Conservation (phyloP, 2,888 invertebrate species). For the Charanyca ferruginea region DNA sequence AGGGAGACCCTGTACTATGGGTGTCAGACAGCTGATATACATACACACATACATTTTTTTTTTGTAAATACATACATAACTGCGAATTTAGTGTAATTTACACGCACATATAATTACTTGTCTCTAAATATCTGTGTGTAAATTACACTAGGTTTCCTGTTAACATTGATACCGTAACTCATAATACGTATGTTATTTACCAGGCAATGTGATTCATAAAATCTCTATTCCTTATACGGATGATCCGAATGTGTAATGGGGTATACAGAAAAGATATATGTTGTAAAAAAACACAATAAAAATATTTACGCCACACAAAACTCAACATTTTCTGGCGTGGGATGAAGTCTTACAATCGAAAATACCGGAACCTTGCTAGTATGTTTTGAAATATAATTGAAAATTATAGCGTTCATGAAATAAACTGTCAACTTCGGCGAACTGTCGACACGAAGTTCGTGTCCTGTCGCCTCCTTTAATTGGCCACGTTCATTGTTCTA, state of each 20-base stretch:
- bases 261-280: slow-evolving; percentile 35
- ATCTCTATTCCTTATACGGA: slow-evolving; percentile 14
- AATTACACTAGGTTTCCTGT: not conserved
- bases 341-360: slow-evolving; percentile 71
- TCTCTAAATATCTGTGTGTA: no score
- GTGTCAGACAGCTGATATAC: no score
- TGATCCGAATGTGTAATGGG: slow-evolving; percentile 40
- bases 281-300: slow-evolving; percentile 63
- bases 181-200: slow-evolving; percentile 4
- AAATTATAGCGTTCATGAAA: slow-evolving; percentile 81
- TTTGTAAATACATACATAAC: no score
- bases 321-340: slow-evolving; percentile 70
- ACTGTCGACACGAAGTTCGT: slow-evolving; percentile 81
- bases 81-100: no score
- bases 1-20: no score
- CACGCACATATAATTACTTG: no score
- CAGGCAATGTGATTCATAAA: slow-evolving; percentile 31
- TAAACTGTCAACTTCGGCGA: slow-evolving; percentile 78
- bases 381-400: slow-evolving; percentile 80
- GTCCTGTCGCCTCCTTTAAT: slow-evolving; percentile 82
- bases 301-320: slow-evolving; percentile 66
- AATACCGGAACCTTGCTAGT: slow-evolving; percentile 69
- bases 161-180: not conserved
- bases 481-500: slow-evolving; percentile 81
- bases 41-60: no score